Evolutionary conservation across 1,140 invertebrate species (phyloP).

Genomic region (Neocloeon triangulifer): DNA sequence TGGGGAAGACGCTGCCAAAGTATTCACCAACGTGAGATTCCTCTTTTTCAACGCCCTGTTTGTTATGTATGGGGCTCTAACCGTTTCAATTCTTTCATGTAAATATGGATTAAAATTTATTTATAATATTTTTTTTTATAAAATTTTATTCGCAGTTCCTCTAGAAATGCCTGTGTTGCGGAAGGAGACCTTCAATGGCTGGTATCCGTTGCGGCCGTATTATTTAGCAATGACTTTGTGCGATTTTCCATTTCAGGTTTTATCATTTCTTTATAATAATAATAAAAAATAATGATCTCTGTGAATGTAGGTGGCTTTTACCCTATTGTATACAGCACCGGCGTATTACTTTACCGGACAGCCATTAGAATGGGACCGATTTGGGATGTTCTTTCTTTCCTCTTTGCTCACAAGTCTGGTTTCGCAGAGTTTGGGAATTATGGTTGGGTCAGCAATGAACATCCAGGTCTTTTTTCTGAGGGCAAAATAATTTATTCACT

Average conservation of each 20-base stretch:
- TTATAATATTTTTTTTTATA: background rate
- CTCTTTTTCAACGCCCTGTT: conserved; percentile 34
- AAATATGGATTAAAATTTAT: conserved; percentile 19
- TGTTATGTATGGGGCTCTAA: conserved; percentile 43
- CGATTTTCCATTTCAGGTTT: conserved; percentile 41
- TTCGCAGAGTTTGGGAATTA: no score
- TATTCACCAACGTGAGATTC: conserved; percentile 42
- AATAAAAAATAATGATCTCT: no score
- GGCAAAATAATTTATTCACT: conserved; percentile 9
- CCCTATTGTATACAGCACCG: no score
- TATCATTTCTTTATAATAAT: no score
- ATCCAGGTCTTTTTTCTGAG: no score
- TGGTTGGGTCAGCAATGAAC: no score
- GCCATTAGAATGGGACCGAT: no score
- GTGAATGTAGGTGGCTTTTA: no score
- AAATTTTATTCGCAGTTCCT: conserved; percentile 45
- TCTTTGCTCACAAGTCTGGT: no score
- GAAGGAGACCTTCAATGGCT: conserved; percentile 85
- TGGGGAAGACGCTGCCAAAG: conserved; percentile 41
- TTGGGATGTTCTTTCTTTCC: no score
- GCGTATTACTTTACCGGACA: no score
- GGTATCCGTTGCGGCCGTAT: conserved; percentile 80
- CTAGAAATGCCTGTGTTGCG: conserved; percentile 57
- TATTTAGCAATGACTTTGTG: conserved; percentile 48
- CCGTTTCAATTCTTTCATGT: conserved; percentile 54